Evolutionary conservation across 2,113 vertebrate genomes (phyloP).

Genomic region (Neotoma lepida): DNA sequence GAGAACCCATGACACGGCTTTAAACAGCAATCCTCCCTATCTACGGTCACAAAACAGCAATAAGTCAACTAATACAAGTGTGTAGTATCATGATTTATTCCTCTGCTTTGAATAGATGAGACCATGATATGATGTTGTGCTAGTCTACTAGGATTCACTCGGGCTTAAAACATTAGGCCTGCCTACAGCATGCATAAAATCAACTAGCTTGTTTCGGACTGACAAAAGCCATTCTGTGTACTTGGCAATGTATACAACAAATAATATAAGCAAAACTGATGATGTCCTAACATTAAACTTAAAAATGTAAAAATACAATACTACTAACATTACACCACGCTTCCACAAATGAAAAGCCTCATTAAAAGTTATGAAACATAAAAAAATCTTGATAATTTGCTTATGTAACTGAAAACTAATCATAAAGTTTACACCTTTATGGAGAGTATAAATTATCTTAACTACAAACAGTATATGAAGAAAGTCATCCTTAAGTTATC

Average conservation of each 20-base stretch:
- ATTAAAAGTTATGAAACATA: neutral
- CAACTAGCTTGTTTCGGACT: constrained; percentile 59
- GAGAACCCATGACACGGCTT: constrained; percentile 89
- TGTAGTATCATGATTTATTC: constrained; percentile 98
- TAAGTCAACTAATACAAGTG: constrained; percentile 94
- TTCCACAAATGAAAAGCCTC: neutral
- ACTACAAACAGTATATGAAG: constrained; percentile 59
- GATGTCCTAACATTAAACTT: constrained; percentile 38
- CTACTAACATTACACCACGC: neutral
- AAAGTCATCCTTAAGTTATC: constrained; percentile 47
- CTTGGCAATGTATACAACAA: constrained; percentile 61
- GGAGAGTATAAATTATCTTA: constrained; percentile 73
- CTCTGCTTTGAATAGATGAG: constrained; percentile 91
- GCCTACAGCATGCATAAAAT: constrained; percentile 87
- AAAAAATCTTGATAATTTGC: neutral
- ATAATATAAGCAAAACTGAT: constrained; percentile 57
- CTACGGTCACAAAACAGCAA: constrained; percentile 94
- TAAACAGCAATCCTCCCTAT: constrained; percentile 91
- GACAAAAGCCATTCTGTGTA: constrained; percentile 24
- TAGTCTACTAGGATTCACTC: constrained; percentile 89
- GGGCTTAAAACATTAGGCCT: constrained; percentile 84
- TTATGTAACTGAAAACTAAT: neutral
- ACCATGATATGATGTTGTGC: constrained; percentile 86
- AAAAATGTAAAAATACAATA: constrained; percentile 63
- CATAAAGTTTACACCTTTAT: constrained; percentile 55